phyloP scores from a whole-genome alignment of 2,113 vertebrate species.

The Myotis brandtii region DNA sequence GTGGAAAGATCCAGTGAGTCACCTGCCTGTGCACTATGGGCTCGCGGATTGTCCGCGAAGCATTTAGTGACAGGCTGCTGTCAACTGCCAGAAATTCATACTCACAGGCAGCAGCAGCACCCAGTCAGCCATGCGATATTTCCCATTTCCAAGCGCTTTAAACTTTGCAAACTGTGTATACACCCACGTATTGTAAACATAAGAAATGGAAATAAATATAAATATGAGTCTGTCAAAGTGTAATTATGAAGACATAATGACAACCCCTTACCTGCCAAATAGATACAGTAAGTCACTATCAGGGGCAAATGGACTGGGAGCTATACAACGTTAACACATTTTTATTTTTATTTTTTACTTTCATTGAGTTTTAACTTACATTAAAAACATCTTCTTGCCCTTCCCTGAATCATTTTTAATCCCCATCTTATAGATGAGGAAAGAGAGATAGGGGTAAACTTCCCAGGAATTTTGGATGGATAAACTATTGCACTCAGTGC shows the following conservation, averaged over 20 bases:
- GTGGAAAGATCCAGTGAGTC: neutral
- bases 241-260: neutral
- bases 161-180: neutral
- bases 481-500: neutral
- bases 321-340: neutral
- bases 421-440: neutral
- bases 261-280: neutral
- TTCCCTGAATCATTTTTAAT: neutral
- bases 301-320: neutral
- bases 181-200: neutral
- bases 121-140: neutral
- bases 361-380: conserved; percentile 15
- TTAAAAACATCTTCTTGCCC: neutral
- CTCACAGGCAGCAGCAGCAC: neutral
- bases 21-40: neutral
- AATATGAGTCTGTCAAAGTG: neutral
- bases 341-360: neutral
- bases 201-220: neutral
- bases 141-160: neutral
- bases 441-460: neutral
- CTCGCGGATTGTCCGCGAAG: neutral
- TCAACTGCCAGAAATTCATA: neutral
- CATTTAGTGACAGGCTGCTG: neutral
- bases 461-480: neutral
- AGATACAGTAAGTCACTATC: neutral